Base-by-base conservation (phyloP, 2,113 vertebrate genomes). In the Daubentonia madagascariensis region DNA sequence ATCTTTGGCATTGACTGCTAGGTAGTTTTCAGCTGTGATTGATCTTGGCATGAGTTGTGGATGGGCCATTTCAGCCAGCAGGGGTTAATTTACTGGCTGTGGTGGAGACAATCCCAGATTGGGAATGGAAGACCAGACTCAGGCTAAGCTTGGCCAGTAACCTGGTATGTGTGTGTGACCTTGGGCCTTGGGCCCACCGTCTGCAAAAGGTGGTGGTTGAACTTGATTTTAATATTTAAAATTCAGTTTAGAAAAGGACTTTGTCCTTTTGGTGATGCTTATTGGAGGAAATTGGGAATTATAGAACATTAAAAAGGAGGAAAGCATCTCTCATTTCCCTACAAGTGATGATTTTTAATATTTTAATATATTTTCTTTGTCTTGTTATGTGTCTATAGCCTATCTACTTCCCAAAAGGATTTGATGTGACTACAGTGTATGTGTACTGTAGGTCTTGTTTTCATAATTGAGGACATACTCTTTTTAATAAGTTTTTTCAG, bases 151-250 rank as follows among this genome's bases (percentile, higher is more conserved):
- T 70, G 79, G 37, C 65, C 43, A 5, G 0, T 28, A 48, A 65
- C 40, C 35, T 78, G 17, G 14, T 79, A 0, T 78, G 68, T 45
- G 81, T 76, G 73, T 84, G 70, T 54, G 86, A 54, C 57, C 13
- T 75, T 52, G 54, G 54, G 63, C 83, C 23, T 40, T 7, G 59
- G 76, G 63, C 16, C 40, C 14, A 61, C 72, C 45, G 3, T 70
- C 32, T 92, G 28, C 43, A 54, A 50, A 85, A 86, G 48, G 17
- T 85, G 30, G 25, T 70, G n/a, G n/a, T 89, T 48, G 78, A 85
- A 84, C 57, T 65, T 75, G 88, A 76, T 79, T 87, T 96, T 76
- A 43, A 61, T 68, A 92, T 87, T 84, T 40, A 70, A 65, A 96
- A 25, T 87, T 87, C 37, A 75, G 2, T 76, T 87, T 94, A 65